Evolutionary conservation across 2,888 invertebrate genomes (phyloP).

Genomic region (Napeogenes inachia): DNA sequence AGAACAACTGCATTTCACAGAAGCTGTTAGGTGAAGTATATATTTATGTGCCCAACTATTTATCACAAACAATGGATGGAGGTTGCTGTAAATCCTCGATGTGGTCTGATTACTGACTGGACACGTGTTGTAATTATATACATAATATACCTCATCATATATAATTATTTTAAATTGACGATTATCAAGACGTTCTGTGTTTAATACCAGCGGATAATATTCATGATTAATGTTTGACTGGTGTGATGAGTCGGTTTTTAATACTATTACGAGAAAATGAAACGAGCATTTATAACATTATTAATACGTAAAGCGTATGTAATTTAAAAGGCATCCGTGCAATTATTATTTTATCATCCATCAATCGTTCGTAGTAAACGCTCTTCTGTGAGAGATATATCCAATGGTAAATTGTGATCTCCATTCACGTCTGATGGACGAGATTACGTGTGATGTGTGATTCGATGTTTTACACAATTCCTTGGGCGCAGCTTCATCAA

Average conservation of each 20-base stretch:
- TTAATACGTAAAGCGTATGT: background rate
- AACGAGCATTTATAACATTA: background rate
- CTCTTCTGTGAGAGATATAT: too few species aligned
- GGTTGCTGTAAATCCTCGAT: slow-evolving; percentile 41
- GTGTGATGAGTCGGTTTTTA: background rate
- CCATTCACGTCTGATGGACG: too few species aligned
- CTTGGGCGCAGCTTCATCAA: too few species aligned
- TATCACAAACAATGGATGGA: slow-evolving; percentile 45
- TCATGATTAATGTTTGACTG: slow-evolving; percentile 12
- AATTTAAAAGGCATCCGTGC: background rate
- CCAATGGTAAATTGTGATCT: too few species aligned
- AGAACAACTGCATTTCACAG: slow-evolving; percentile 57
- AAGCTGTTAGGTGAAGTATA: slow-evolving; percentile 56
- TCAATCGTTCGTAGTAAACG: too few species aligned
- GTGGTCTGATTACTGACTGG: slow-evolving; percentile 50
- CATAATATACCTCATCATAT: slow-evolving; percentile 25
- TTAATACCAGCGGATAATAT: slow-evolving; percentile 5
- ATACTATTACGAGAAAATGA: background rate
- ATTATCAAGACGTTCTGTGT: slow-evolving; percentile 24
- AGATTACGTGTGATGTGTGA: too few species aligned
- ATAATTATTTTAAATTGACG: slow-evolving; percentile 41
- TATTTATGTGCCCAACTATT: slow-evolving; percentile 44
- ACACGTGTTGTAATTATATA: slow-evolving; percentile 36
- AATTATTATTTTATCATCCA: background rate
- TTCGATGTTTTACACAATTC: too few species aligned